A percentile compares a stretch with the other conserved stretches of the same genome.
These are phyloP conservation scores for Drosophila ananassae DNA, from an alignment of 1,140 invertebrate genomes.

Conservation along the genomic window DNA sequence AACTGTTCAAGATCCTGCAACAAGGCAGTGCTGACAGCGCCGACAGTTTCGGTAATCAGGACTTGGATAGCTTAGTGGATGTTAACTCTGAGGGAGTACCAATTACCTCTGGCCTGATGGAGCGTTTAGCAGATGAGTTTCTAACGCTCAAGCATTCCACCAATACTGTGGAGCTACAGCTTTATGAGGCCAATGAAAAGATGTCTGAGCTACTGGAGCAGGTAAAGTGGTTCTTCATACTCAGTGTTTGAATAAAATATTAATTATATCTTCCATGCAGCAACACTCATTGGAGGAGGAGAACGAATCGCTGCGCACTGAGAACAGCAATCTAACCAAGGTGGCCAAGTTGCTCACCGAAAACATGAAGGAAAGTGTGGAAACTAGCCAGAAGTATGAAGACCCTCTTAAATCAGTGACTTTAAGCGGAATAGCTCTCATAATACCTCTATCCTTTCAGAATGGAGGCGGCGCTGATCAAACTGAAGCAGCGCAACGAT, in stretches of 20 bases:
- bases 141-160: slow-evolving; percentile 68
- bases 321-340: slow-evolving; percentile 79
- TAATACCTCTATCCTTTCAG: slow-evolving; percentile 24
- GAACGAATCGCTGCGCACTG: slow-evolving; percentile 74
- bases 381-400: slow-evolving; percentile 68
- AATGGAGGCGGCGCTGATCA: slow-evolving; percentile 81
- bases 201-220: slow-evolving; percentile 81
- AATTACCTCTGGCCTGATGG: slow-evolving; percentile 63
- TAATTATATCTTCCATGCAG: slow-evolving; percentile 22
- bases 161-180: slow-evolving; percentile 75
- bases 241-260: background rate
- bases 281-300: slow-evolving; percentile 79
- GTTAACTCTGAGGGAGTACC: slow-evolving; percentile 42
- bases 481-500: slow-evolving; percentile 83
- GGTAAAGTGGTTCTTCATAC: slow-evolving; percentile 37
- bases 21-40: slow-evolving; percentile 57
- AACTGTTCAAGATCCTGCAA: slow-evolving; percentile 75
- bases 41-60: slow-evolving; percentile 33
- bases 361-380: slow-evolving; percentile 83
- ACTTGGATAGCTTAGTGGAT: slow-evolving; percentile 78
- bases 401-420: background rate
- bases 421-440: too few relatives aligned
- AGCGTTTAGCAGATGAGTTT: slow-evolving; percentile 76
- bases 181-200: slow-evolving; percentile 84
- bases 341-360: slow-evolving; percentile 80